Evolutionary conservation across 2,888 invertebrate genomes (phyloP).

Genomic region (Choreutis nemorana): DNA sequence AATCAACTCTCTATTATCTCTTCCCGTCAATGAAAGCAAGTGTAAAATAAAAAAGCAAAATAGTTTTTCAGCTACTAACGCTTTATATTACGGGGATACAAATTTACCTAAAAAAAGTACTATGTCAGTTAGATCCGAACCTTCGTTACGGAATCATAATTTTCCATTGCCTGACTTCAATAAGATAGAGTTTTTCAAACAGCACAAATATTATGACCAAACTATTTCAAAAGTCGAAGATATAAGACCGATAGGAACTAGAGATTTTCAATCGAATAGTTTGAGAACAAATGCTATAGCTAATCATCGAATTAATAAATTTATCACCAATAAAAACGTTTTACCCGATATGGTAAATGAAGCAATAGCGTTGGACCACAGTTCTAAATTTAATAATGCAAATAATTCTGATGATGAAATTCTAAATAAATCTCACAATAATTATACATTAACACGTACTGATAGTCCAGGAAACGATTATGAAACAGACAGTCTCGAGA

Average conservation of each 20-base stretch:
- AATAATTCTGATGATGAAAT: slow-evolving; percentile 52
- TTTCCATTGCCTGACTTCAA: slow-evolving; percentile 48
- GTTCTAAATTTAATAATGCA: slow-evolving; percentile 41
- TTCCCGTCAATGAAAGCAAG: slow-evolving; percentile 29
- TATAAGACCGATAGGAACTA: slow-evolving; percentile 34
- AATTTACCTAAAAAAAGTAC: slow-evolving; percentile 30
- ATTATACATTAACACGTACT: slow-evolving; percentile 31
- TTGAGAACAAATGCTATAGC: slow-evolving; percentile 22
- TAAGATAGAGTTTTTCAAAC: slow-evolving; percentile 20
- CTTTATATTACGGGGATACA: slow-evolving; percentile 29
- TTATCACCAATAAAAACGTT: slow-evolving; percentile 34
- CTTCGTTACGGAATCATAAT: slow-evolving; percentile 41
- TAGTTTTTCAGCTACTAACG: slow-evolving; percentile 36
- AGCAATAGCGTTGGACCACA: slow-evolving; percentile 66
- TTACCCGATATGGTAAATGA: slow-evolving; percentile 74
- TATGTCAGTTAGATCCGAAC: slow-evolving; percentile 53
- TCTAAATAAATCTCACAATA: slow-evolving; percentile 20
- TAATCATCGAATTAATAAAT: slow-evolving; percentile 24
- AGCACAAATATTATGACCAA: slow-evolving; percentile 29
- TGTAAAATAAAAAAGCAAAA: slow-evolving; percentile 41
- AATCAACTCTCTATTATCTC: slow-evolving; percentile 38
- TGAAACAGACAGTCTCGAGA: slow-evolving; percentile 78
- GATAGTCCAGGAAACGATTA: slow-evolving; percentile 68
- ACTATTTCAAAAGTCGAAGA: slow-evolving; percentile 36
- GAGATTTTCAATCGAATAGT: slow-evolving; percentile 26